These are phyloP conservation scores for Brenthis hecate DNA, from an alignment of 2,888 invertebrate species.

Conservation along the genomic window DNA sequence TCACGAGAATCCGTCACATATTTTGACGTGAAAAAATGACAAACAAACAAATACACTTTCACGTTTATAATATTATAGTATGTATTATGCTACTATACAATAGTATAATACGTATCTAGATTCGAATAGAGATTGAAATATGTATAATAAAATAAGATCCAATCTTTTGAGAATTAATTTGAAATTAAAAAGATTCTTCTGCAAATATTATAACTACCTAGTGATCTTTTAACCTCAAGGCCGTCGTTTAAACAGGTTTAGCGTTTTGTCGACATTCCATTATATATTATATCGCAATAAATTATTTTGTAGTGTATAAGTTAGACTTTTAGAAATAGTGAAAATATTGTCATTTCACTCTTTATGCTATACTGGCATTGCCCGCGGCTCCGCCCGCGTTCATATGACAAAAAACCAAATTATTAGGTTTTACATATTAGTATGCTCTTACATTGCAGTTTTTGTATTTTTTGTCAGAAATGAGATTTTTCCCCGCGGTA, in stretches of 20 bases:
- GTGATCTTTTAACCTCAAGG: slow-evolving; percentile 28
- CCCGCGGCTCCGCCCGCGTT: too few species aligned
- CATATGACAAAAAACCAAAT: too few species aligned
- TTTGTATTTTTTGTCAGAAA: too few species aligned
- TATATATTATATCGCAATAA: slow-evolving; percentile 1
- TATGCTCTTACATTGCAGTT: too few species aligned
- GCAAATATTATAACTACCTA: neutral
- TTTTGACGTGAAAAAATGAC: too few species aligned
- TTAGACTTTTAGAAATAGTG: neutral
- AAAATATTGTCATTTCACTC: neutral
- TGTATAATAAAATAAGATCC: neutral
- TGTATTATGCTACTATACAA: too few species aligned
- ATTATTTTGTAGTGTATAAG: neutral
- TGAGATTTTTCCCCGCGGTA: too few species aligned
- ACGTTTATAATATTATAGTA: too few species aligned
- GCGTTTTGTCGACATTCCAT: slow-evolving; percentile 27
- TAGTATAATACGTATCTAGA: neutral
- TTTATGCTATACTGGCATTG: too few species aligned
- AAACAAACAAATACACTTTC: too few species aligned
- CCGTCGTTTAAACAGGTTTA: slow-evolving; percentile 24
- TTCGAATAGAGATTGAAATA: neutral
- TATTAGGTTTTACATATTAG: too few species aligned
- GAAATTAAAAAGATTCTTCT: slow-evolving; percentile 18
- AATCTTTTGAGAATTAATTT: slow-evolving; percentile 3
- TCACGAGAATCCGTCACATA: too few species aligned